Evolutionary conservation across 1,140 invertebrate species (phyloP).

Genomic region (Micrasema minimum): DNA sequence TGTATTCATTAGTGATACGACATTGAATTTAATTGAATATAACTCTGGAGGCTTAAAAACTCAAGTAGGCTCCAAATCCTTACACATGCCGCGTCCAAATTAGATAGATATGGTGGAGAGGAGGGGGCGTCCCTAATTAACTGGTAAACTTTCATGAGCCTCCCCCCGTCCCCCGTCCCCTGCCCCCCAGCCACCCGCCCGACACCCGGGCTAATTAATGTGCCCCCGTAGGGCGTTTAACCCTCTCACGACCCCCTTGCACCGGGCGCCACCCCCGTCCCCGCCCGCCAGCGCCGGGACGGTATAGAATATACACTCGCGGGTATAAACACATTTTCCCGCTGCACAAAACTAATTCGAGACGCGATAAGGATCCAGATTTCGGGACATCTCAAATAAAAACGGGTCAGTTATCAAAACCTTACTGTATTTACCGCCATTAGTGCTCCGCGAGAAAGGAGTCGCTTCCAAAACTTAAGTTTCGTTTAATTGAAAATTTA

Average conservation of each 20-base stretch:
- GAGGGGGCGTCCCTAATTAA: constrained; percentile 63
- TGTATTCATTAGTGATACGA: constrained; percentile 44
- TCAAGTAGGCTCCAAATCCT: constrained; percentile 50
- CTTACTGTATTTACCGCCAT: no score
- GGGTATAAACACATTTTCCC: background rate
- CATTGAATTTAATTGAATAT: constrained; percentile 51
- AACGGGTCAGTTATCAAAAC: no score
- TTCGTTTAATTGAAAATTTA: constrained; percentile 30
- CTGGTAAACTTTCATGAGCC: constrained; percentile 67
- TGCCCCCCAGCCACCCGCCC: constrained; percentile 49
- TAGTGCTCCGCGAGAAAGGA: no score
- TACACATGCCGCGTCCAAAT: constrained; percentile 53
- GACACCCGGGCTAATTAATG: constrained; percentile 62
- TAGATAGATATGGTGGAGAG: constrained; percentile 51
- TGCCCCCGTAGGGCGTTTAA: constrained; percentile 59
- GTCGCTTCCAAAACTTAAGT: no score
- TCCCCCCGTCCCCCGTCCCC: constrained; percentile 48
- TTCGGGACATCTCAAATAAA: no score
- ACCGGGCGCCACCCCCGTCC: constrained; percentile 37
- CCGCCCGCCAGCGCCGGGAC: constrained; percentile 15
- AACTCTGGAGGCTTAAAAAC: constrained; percentile 53
- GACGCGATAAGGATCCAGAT: background rate
- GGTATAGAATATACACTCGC: constrained; percentile 11
- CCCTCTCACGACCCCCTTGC: constrained; percentile 56
- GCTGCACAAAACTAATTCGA: constrained; percentile 12